A percentile compares a stretch with the other conserved stretches of the same genome.
Conservation (phyloP, 1,140 invertebrate genomes). For the Amphibalanus amphitrite region DNA sequence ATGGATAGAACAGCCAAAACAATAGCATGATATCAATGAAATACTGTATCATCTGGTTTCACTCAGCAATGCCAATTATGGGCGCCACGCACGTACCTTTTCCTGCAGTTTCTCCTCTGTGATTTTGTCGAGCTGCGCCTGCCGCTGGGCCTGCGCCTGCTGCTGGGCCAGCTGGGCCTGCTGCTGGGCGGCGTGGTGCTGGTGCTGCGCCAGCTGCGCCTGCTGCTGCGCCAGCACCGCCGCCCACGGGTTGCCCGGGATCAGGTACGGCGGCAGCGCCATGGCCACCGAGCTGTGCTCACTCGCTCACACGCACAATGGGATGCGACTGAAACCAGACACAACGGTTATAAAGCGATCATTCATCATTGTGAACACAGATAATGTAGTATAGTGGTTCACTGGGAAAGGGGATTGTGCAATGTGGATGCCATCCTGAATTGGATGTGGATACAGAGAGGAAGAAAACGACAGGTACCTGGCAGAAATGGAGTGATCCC, state of each 20-base stretch:
- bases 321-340: too few species aligned
- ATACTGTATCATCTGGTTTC: conserved; percentile 5
- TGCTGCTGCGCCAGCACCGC: conserved; percentile 37
- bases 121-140: conserved; percentile 49
- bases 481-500: too few species aligned
- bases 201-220: conserved; percentile 8
- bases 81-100: conserved; percentile 15
- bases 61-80: conserved; percentile 9
- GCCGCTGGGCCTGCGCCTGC: conserved; percentile 24
- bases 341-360: too few species aligned
- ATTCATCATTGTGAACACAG: too few species aligned
- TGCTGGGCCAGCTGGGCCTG: neutral
- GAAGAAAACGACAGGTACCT: too few species aligned
- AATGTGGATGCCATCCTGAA: too few species aligned
- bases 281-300: conserved; percentile 32
- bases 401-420: too few species aligned
- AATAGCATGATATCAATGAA: neutral
- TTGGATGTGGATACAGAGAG: too few species aligned
- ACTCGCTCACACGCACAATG: too few species aligned
- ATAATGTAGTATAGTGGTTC: too few species aligned
- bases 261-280: conserved; percentile 64
- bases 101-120: conserved; percentile 85
- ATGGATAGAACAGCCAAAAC: neutral
- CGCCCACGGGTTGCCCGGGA: conserved; percentile 67
- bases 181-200: conserved; percentile 10